These are phyloP conservation scores for Varecia variegata DNA, from an alignment of 2,797 vertebrate genomes.

Conservation along the genomic window DNA sequence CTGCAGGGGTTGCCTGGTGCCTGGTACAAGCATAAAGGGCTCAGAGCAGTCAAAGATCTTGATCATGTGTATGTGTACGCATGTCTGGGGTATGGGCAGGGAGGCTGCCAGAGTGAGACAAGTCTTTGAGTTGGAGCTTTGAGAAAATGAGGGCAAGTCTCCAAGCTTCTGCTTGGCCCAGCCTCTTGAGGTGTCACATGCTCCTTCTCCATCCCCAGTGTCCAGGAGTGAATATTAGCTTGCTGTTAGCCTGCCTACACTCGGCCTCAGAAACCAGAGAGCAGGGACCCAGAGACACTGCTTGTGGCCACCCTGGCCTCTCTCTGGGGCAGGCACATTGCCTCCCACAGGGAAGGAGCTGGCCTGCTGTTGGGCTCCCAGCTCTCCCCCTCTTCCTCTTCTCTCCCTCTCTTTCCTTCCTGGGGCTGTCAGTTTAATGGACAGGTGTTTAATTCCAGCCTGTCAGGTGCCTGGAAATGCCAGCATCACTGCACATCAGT, in stretches of 20 bases:
- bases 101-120: background rate
- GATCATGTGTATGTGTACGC: background rate
- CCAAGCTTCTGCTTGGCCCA: background rate
- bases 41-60: background rate
- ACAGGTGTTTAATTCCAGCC: constrained; percentile 58
- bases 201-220: background rate
- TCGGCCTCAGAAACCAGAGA: background rate
- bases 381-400: background rate
- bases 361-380: background rate
- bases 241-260: background rate
- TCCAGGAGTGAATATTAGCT: background rate
- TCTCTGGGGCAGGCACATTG: background rate
- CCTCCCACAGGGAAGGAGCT: constrained; percentile 31
- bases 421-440: constrained; percentile 51
- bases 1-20: background rate
- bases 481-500: constrained; percentile 57
- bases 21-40: background rate
- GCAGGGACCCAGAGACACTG: background rate
- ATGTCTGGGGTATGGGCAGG: background rate
- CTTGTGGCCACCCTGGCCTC: background rate
- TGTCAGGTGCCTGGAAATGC: constrained; percentile 53
- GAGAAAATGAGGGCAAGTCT: background rate
- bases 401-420: background rate
- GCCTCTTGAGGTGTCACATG: background rate
- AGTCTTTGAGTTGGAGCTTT: background rate